Evolutionary conservation across 1,140 invertebrate genomes (phyloP).

Genomic region (Cotesia typhae): DNA sequence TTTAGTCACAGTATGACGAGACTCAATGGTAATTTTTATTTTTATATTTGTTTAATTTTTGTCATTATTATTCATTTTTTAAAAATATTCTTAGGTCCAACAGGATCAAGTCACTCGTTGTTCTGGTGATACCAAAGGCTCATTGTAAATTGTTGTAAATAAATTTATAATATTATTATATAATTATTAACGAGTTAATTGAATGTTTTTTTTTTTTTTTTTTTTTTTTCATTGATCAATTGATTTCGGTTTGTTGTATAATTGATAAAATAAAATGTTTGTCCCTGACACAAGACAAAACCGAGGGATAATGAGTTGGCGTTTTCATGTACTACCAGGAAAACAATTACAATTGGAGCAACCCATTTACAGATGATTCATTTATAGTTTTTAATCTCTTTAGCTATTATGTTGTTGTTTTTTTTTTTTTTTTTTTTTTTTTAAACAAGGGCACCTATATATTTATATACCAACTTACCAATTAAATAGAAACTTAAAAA

Average conservation of each 20-base stretch:
- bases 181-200: conserved; percentile 7
- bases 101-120: conserved; percentile 33
- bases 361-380: conserved; percentile 47
- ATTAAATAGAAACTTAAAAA: neutral
- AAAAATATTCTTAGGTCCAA: conserved; percentile 7
- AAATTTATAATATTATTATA: neutral
- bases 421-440: neutral
- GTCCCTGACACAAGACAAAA: conserved; percentile 45
- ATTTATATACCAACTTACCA: too few species aligned
- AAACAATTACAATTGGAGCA: conserved; percentile 47
- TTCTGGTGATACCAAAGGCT: conserved; percentile 27
- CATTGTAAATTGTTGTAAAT: conserved; percentile 27
- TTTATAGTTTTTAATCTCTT: conserved; percentile 34
- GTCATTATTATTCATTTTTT: neutral
- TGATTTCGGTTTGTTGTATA: neutral
- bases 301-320: conserved; percentile 28
- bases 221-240: neutral
- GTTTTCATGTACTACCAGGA: conserved; percentile 13
- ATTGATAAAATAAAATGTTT: conserved; percentile 29
- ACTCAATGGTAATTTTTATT: conserved; percentile 38
- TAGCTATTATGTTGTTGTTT: neutral
- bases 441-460: neutral
- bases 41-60: neutral
- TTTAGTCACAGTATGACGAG: conserved; percentile 40
- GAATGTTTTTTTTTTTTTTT: neutral